Evolutionary conservation across 2,888 invertebrate species (phyloP).

Genomic region (Rhimphoctona megacephalus): DNA sequence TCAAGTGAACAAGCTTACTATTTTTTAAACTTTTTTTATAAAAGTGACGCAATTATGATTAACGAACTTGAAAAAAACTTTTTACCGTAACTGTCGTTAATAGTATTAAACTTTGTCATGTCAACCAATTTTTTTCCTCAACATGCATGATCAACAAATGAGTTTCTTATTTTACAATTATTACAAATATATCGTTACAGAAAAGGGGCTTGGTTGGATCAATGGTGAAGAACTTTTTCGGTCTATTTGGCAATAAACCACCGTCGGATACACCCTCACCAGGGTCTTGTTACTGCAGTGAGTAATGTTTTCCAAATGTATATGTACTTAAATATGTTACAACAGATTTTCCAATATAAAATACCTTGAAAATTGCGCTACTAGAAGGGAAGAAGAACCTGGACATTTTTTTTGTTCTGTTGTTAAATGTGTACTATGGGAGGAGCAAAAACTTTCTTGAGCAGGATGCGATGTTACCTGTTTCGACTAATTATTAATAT

Average conservation of each 20-base stretch:
- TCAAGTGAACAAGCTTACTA: background rate
- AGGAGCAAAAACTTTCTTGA: background rate
- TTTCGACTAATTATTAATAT: background rate
- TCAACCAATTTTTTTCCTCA: background rate
- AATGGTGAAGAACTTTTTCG: conserved; percentile 81
- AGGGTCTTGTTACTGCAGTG: conserved; percentile 89
- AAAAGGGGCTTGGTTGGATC: conserved; percentile 65
- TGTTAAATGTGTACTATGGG: background rate
- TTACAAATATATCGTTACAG: conserved; percentile 47
- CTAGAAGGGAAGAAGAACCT: no score
- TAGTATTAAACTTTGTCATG: background rate
- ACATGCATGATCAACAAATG: background rate
- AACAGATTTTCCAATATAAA: background rate
- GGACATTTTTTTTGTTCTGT: background rate
- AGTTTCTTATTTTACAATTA: background rate
- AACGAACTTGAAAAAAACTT: no score
- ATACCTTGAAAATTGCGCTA: background rate
- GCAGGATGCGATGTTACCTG: background rate
- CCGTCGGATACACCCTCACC: conserved; percentile 87
- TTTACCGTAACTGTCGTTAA: background rate
- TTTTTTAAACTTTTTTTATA: background rate
- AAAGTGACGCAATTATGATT: no score
- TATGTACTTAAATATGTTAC: background rate
- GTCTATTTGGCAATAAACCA: conserved; percentile 89
- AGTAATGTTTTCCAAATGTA: conserved; percentile 79